phyloP scores from a whole-genome alignment of 2,797 vertebrate genomes.

The Coregonus ussuriensis region DNA sequence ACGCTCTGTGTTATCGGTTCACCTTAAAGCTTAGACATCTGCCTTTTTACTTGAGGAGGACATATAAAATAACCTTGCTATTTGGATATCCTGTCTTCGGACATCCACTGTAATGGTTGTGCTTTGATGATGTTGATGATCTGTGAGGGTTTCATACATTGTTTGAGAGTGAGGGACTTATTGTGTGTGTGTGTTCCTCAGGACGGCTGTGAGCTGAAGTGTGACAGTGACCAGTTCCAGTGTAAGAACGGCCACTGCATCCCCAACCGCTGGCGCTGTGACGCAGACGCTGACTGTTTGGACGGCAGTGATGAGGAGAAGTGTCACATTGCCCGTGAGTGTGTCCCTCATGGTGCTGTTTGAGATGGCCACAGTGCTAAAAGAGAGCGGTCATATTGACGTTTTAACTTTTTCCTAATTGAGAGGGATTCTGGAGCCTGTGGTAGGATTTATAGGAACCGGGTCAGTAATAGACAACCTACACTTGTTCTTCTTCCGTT shows the following conservation, averaged over 20 bases:
- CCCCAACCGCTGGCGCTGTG: slow-evolving; percentile 93
- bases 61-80: too few species aligned
- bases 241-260: slow-evolving; percentile 96
- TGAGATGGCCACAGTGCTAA: too few species aligned
- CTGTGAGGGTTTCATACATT: neutral
- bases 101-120: neutral
- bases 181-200: slow-evolving; percentile 50
- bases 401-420: neutral
- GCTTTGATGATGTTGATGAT: neutral
- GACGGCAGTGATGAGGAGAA: slow-evolving; percentile 92
- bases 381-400: neutral
- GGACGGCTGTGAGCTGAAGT: slow-evolving; percentile 90
- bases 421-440: neutral
- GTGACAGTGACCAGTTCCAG: slow-evolving; percentile 93
- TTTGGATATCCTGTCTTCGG: too few species aligned
- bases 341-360: neutral
- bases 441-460: neutral
- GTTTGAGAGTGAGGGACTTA: neutral
- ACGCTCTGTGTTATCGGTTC: too few species aligned
- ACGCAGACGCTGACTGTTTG: slow-evolving; percentile 92
- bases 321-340: slow-evolving; percentile 82
- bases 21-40: too few species aligned
- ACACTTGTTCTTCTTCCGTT: neutral
- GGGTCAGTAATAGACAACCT: neutral
- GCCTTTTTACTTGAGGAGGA: neutral